Conservation (phyloP, 2,113 vertebrate species). For the Glaucidium brasilianum region DNA sequence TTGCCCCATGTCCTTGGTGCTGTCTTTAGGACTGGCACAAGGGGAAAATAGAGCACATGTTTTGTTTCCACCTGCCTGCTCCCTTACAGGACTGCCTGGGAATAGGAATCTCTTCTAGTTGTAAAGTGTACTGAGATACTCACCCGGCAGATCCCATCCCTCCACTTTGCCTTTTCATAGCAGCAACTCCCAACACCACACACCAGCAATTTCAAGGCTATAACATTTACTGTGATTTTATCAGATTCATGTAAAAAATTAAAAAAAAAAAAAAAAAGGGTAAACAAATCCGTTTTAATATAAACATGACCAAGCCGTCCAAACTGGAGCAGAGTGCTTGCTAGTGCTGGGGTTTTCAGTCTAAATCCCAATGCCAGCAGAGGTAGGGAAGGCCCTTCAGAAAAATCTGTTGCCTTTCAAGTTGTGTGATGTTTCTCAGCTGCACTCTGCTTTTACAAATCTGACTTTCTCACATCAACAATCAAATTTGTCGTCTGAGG, state of each 20-base stretch:
- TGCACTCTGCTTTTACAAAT: neutral
- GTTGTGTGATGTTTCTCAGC: neutral
- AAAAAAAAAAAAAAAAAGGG: neutral
- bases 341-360: neutral
- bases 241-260: neutral
- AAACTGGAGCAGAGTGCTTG: neutral
- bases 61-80: neutral
- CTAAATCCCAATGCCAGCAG: neutral
- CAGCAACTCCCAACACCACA: neutral
- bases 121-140: fast-evolving
- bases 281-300: neutral
- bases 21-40: neutral
- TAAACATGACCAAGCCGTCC: neutral
- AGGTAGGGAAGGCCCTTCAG: neutral
- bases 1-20: neutral
- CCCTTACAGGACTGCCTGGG: neutral
- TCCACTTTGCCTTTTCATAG: neutral
- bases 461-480: neutral
- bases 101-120: neutral
- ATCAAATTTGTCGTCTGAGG: neutral
- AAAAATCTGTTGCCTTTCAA: neutral
- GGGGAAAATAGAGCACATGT: fast-evolving
- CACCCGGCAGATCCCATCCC: neutral
- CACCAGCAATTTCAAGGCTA: fast-evolving
- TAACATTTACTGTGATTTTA: neutral